A percentile compares a stretch with the other conserved stretches of the same genome.
phyloP scores from a whole-genome alignment of 2,797 vertebrate genomes.

The Poecilia velifera region DNA sequence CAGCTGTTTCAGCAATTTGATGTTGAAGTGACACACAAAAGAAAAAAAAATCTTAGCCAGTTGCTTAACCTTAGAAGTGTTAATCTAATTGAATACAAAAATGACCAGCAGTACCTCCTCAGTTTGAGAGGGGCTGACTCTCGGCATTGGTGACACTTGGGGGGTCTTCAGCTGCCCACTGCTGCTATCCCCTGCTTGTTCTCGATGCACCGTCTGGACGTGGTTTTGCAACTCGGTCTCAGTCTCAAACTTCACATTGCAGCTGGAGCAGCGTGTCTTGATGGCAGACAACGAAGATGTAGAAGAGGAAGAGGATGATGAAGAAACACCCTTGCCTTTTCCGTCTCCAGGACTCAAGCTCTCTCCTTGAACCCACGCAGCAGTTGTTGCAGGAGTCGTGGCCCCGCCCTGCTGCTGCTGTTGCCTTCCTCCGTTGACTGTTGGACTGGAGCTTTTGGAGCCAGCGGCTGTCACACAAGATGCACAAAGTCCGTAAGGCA shows the following conservation, averaged over 20 bases:
- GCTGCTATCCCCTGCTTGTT: constrained; percentile 89
- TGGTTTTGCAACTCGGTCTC: constrained; percentile 97
- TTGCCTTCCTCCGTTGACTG: constrained; percentile 80
- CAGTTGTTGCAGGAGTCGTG: constrained; percentile 69
- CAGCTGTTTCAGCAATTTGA: not conserved
- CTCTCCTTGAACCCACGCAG: constrained; percentile 87
- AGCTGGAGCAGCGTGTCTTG: constrained; percentile 96
- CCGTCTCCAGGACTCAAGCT: constrained; percentile 88
- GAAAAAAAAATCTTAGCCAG: not conserved
- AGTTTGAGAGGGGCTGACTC: constrained; percentile 95
- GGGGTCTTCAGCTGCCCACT: constrained; percentile 91
- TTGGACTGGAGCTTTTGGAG: constrained; percentile 90
- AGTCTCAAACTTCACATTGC: constrained; percentile 98
- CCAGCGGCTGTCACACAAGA: constrained; percentile 90
- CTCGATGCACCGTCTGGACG: constrained; percentile 92
- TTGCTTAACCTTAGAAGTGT: not conserved
- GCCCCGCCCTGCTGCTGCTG: constrained; percentile 73
- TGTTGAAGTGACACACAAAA: too few relatives aligned
- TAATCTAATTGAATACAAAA: constrained; percentile 10
- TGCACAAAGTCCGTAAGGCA: constrained; percentile 96
- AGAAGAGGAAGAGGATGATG: constrained; percentile 84
- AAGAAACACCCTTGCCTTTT: constrained; percentile 88
- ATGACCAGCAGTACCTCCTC: constrained; percentile 88
- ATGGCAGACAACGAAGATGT: constrained; percentile 81
- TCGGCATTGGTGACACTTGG: constrained; percentile 96